These are phyloP conservation scores for Sprattus sprattus DNA, from an alignment of 2,113 vertebrate genomes.

Conservation along the genomic window DNA sequence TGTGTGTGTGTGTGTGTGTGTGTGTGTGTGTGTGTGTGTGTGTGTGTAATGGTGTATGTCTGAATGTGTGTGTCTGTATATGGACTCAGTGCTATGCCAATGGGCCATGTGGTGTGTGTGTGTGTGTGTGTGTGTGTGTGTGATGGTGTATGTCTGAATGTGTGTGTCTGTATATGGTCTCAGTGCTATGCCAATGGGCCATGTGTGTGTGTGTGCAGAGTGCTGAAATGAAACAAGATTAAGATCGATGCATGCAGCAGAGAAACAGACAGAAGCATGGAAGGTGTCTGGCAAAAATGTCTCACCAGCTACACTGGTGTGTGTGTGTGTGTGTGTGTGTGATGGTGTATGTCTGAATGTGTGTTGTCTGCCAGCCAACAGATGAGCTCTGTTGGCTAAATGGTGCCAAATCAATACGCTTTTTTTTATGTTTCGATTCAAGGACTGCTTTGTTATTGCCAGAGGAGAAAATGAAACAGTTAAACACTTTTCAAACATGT, in stretches of 20 bases:
- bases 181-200: slow-evolving; percentile 8
- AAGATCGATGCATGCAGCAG: background rate
- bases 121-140: too few relatives aligned
- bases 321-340: background rate
- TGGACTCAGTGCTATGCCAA: too few relatives aligned
- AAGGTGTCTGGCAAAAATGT: background rate
- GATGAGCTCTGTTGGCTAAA: background rate
- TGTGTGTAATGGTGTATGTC: too few relatives aligned
- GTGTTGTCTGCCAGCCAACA: background rate
- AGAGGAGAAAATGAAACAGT: background rate
- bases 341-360: background rate
- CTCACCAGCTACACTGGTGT: too few relatives aligned
- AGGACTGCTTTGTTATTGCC: background rate
- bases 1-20: too few relatives aligned
- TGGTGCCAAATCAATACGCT: background rate
- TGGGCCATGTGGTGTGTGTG: too few relatives aligned
- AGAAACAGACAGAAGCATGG: background rate
- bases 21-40: too few relatives aligned
- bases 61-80: too few relatives aligned
- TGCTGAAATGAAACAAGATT: slow-evolving; percentile 8
- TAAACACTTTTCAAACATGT: background rate
- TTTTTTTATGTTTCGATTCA: background rate
- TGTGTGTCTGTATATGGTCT: background rate
- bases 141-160: too few relatives aligned
- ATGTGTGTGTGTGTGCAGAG: slow-evolving; percentile 25